These are phyloP conservation scores for Chrysemys picta DNA, from an alignment of 2,113 vertebrate species.

Conservation along the genomic window DNA sequence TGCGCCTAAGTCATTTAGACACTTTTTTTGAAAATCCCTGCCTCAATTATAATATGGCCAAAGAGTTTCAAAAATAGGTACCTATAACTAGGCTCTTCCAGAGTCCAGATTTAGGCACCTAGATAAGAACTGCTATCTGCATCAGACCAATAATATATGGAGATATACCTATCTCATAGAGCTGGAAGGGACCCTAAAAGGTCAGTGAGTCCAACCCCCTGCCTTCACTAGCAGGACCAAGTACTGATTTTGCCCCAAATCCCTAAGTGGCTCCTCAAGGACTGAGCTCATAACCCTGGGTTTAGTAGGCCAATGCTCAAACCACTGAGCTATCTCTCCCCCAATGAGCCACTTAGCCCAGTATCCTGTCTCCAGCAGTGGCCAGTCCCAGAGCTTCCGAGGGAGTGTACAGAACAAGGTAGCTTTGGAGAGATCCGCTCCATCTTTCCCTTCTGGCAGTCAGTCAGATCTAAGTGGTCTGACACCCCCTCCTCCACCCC, in stretches of 20 bases:
- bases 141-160: neutral
- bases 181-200: too few relatives aligned
- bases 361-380: neutral
- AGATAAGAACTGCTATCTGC: neutral
- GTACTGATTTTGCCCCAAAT: too few relatives aligned
- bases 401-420: neutral
- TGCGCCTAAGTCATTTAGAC: neutral
- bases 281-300: too few relatives aligned
- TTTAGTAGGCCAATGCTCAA: too few relatives aligned
- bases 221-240: too few relatives aligned
- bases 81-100: neutral
- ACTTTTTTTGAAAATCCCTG: neutral
- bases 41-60: neutral
- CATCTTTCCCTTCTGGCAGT: neutral
- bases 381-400: neutral
- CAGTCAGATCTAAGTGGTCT: neutral
- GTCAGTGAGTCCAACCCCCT: too few relatives aligned
- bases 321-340: too few relatives aligned
- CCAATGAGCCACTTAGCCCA: neutral
- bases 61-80: neutral
- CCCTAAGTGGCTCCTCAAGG: too few relatives aligned
- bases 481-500: too few relatives aligned
- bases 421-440: too few relatives aligned
- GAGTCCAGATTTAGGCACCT: neutral
- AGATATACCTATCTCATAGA: too few relatives aligned